Conservation (phyloP, 2,888 invertebrate species). For the Drosophila peninsularis region DNA sequence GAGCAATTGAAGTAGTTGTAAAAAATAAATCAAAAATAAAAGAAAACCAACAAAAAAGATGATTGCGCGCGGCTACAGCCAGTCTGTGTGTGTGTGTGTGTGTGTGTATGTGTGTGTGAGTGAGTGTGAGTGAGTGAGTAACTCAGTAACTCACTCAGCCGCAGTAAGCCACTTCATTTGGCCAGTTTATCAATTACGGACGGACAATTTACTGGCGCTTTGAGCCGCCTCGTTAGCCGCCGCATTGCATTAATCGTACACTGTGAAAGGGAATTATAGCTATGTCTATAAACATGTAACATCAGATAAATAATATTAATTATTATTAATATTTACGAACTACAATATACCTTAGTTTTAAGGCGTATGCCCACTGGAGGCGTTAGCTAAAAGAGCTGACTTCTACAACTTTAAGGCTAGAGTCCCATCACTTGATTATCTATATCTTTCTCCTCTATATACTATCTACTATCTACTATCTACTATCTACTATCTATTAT, state of each 20-base stretch:
- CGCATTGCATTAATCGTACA: conserved; percentile 20
- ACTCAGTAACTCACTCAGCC: conserved; percentile 22
- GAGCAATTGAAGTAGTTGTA: conserved; percentile 53
- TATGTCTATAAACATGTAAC: neutral
- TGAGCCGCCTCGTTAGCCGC: conserved; percentile 69
- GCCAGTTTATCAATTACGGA: conserved; percentile 74
- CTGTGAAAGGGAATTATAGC: neutral
- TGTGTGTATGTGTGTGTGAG: neutral
- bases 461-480: neutral
- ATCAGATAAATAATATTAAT: too few species aligned
- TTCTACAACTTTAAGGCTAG: too few species aligned
- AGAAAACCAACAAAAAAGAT: conserved; percentile 34
- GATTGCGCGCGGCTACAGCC: conserved; percentile 20
- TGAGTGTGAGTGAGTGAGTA: neutral
- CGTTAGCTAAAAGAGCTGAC: too few species aligned
- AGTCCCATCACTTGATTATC: too few species aligned
- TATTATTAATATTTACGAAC: too few species aligned
- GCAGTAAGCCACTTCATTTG: conserved; percentile 54
- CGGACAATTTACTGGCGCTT: conserved; percentile 55
- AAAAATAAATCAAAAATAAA: conserved; percentile 19
- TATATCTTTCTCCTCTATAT: neutral
- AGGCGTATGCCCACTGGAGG: too few species aligned
- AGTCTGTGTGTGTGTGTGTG: neutral
- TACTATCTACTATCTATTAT: neutral
- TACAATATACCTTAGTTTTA: too few species aligned